Base-by-base conservation (phyloP, 1,140 invertebrate species). In the Macrobrachium rosenbergii region DNA sequence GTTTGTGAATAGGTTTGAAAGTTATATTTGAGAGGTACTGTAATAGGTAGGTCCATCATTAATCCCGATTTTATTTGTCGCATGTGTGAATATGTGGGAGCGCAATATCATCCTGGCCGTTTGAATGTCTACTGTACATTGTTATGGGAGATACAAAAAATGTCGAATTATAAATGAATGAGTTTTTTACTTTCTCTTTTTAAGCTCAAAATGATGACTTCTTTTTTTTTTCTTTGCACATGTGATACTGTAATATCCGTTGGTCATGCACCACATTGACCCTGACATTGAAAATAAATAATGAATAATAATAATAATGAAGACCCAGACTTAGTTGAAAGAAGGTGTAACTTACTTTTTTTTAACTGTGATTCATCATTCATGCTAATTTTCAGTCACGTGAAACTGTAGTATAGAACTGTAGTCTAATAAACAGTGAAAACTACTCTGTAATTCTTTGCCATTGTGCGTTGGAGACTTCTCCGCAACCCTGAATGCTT, bases 401-500 rank as follows among this genome's bases (percentile, higher is more conserved):
- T 87, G 78, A 80, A 87, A 79, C 78, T 87, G 84, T 87, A 87
- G 84, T 79, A 80, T 87, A 87, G 84, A 87, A 87, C 59, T 87
- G 84, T 87, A 87, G 78, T 73, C 78, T 87, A 87, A 87, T 87
- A 87, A 86, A 86, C 80, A 87, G 28, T 72, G 84, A 87, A 82
- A 87, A 87, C 81, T 81, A 81, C 16, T 82, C 12, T 8, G 7
- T 12, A 52, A 12, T 52, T 52, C 52, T 52, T 52, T 52, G 6
- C 7, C 52, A 52, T 10, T 52, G 52, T 52, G 5, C 10, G 45
- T 52, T 6, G 45, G 45, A 52, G 5, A 52, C 5, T 6, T 52
- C 52, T 52, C 0, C 6, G 7, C 52, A 52, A 52, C 8, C 52
- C 52, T 52, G 52, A 52, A 37, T 37, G 28, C 3, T 37, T 37